A percentile compares a stretch with the other conserved stretches of the same genome.
These are phyloP conservation scores for Emydoidea blandingii DNA, from an alignment of 2,797 vertebrate genomes.

Conservation along the genomic window DNA sequence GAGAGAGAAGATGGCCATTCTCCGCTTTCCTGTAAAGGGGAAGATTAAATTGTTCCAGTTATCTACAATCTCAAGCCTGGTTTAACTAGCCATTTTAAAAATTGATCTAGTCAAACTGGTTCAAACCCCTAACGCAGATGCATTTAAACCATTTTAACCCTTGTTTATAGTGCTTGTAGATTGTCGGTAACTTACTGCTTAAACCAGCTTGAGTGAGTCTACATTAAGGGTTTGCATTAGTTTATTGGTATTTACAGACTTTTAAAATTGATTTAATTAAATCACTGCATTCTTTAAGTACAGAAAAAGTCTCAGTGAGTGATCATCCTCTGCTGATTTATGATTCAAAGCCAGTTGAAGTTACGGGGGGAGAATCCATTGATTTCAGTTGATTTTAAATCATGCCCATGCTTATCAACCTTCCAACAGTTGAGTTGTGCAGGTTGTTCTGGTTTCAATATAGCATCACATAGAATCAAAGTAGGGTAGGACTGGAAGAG, in stretches of 20 bases:
- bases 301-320: background rate
- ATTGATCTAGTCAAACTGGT: fast-evolving
- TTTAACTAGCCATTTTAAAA: background rate
- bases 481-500: too few relatives aligned
- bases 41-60: background rate
- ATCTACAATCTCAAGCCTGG: background rate
- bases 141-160: background rate
- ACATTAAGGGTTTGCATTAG: background rate
- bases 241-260: background rate
- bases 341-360: background rate
- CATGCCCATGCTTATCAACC: background rate
- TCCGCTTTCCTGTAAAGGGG: background rate
- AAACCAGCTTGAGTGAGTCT: background rate
- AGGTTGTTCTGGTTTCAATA: background rate
- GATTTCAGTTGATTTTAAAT: background rate
- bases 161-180: background rate
- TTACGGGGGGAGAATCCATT: background rate
- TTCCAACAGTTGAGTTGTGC: background rate
- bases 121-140: background rate
- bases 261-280: background rate
- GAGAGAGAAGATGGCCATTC: background rate
- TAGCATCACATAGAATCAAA: background rate
- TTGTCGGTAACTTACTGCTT: background rate
- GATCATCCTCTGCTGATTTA: background rate
- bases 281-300: background rate